Evolutionary conservation across 2,888 invertebrate species (phyloP).

Genomic region (Lepeophtheirus nordmannii): DNA sequence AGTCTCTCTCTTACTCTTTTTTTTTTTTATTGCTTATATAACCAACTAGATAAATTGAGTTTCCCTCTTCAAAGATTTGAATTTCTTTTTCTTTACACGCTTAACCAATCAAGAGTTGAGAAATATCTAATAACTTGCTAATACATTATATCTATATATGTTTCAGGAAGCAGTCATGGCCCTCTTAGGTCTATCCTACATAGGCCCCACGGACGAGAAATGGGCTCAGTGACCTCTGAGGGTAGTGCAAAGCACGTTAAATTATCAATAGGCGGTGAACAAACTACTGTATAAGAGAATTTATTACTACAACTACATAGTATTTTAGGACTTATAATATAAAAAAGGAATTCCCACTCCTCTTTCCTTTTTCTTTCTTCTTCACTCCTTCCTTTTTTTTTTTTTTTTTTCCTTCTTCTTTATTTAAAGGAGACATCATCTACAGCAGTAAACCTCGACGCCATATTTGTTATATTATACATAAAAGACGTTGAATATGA

Average conservation of each 20-base stretch:
- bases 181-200: slow-evolving; percentile 7
- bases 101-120: not conserved
- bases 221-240: slow-evolving; percentile 5
- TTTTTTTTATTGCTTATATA: not conserved
- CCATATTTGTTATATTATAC: too few species aligned
- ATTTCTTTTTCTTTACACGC: not conserved
- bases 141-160: not conserved
- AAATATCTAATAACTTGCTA: not conserved
- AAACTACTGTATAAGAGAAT: not conserved
- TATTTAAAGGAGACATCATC: too few species aligned
- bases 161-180: slow-evolving; percentile 16
- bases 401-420: too few species aligned
- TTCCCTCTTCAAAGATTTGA: not conserved
- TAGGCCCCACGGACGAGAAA: not conserved
- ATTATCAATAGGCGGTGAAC: not conserved
- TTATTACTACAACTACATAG: too few species aligned
- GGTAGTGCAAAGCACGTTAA: slow-evolving; percentile 5
- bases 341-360: too few species aligned
- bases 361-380: too few species aligned
- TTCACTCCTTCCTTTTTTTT: too few species aligned
- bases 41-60: too few species aligned
- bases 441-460: too few species aligned
- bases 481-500: too few species aligned
- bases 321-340: too few species aligned
- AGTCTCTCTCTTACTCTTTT: too few species aligned